Evolutionary conservation across 1,140 invertebrate genomes (phyloP).

Genomic region (Cherax quadricarinatus): DNA sequence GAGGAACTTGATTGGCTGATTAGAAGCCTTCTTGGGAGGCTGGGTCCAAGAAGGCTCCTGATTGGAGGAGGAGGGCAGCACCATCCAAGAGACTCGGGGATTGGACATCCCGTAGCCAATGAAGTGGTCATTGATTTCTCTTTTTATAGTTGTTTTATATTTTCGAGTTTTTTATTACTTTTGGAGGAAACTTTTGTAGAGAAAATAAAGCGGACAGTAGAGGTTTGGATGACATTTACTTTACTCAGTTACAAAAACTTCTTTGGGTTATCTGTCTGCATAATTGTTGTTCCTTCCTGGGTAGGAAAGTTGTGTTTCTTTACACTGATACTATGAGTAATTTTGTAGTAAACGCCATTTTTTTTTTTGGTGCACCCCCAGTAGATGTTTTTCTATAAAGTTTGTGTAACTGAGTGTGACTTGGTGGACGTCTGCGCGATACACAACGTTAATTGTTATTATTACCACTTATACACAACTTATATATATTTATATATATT

Average conservation of each 20-base stretch:
- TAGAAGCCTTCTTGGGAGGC: conserved; percentile 74
- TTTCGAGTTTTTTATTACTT: conserved; percentile 52
- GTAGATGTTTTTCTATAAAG: conserved; percentile 15
- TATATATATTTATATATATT: conserved; percentile 26
- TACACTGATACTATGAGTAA: neutral
- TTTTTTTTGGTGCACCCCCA: neutral
- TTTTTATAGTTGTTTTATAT: conserved; percentile 50
- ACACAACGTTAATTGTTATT: conserved; percentile 54
- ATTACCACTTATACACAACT: conserved; percentile 67
- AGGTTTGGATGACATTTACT: conserved; percentile 47
- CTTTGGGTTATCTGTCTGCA: neutral
- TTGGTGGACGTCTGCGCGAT: conserved; percentile 54
- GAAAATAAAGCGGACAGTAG: conserved; percentile 69
- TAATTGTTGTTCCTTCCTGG: neutral
- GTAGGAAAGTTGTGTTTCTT: neutral
- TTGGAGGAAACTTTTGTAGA: conserved; percentile 55
- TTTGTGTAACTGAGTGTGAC: conserved; percentile 66
- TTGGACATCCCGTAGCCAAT: conserved; percentile 51
- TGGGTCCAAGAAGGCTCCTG: conserved; percentile 73
- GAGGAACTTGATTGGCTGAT: conserved; percentile 51
- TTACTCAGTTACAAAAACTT: conserved; percentile 67
- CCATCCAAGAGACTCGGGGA: conserved; percentile 61
- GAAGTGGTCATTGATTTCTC: conserved; percentile 17
- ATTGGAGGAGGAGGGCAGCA: conserved; percentile 61
- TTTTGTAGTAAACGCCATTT: neutral